phyloP scores from a whole-genome alignment of 2,797 vertebrate species.

The Spinus olivaceus region DNA sequence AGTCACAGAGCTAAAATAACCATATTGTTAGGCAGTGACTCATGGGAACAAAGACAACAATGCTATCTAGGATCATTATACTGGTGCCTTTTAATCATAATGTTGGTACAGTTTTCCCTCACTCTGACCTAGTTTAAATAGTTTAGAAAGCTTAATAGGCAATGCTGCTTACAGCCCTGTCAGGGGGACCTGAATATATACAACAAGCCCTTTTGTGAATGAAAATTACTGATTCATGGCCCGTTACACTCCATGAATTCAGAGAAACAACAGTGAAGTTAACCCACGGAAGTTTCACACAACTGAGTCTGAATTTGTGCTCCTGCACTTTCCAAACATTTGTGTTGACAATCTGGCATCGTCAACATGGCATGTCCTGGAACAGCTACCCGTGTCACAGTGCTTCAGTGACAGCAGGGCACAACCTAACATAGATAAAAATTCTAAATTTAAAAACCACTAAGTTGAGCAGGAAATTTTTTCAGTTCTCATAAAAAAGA shows the following conservation, averaged over 20 bases:
- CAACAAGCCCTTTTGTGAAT: slow-evolving; percentile 66
- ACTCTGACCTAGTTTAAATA: slow-evolving; percentile 68
- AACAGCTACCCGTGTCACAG: neutral
- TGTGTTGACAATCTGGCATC: neutral
- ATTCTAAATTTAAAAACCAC: neutral
- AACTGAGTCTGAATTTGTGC: neutral
- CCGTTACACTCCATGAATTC: slow-evolving; percentile 52
- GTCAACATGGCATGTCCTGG: neutral
- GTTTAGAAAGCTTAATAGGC: slow-evolving; percentile 65
- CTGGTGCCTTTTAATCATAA: slow-evolving; percentile 66
- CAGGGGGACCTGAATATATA: slow-evolving; percentile 78
- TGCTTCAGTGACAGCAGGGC: neutral
- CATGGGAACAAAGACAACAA: slow-evolving; percentile 65
- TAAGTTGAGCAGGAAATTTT: neutral
- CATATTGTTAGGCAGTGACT: slow-evolving; percentile 68
- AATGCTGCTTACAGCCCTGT: slow-evolving; percentile 78
- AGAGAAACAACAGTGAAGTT: slow-evolving; percentile 31
- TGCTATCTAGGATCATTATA: slow-evolving; percentile 53
- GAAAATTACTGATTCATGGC: slow-evolving; percentile 60
- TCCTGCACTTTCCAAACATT: neutral
- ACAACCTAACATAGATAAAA: neutral
- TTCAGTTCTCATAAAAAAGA: neutral
- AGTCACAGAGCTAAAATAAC: slow-evolving; percentile 63
- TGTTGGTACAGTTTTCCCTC: slow-evolving; percentile 61
- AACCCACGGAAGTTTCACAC: slow-evolving; percentile 30